Conservation (phyloP, 2,888 invertebrate species). For the Nesidiocoris tenuis region DNA sequence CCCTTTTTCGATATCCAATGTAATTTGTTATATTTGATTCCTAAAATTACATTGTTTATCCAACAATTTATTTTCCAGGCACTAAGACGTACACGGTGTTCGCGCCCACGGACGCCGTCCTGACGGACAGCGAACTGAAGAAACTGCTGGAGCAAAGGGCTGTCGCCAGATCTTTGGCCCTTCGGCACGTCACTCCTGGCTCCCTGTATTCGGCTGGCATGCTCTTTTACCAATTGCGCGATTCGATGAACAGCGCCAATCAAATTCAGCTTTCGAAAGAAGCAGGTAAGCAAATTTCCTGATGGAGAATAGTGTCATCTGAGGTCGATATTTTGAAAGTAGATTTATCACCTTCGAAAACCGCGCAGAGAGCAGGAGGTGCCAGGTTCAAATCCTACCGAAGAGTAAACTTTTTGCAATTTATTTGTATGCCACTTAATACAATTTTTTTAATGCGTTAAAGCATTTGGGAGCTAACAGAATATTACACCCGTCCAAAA, state of each 20-base stretch:
- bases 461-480: too few relatives aligned
- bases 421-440: too few relatives aligned
- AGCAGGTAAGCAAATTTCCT: conserved; percentile 61
- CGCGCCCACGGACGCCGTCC: conserved; percentile 80
- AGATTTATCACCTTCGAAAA: too few relatives aligned
- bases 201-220: conserved; percentile 83
- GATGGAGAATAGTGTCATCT: too few relatives aligned
- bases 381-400: too few relatives aligned
- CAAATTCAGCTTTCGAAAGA: conserved; percentile 79
- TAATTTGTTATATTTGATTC: conserved; percentile 45
- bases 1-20: not conserved
- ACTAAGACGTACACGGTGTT: conserved; percentile 82
- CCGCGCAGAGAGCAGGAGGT: too few relatives aligned
- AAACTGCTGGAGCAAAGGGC: conserved; percentile 63
- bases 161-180: conserved; percentile 69
- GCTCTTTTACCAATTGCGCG: conserved; percentile 81
- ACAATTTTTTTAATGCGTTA: too few relatives aligned
- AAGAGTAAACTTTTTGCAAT: too few relatives aligned
- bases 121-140: conserved; percentile 65
- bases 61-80: too few relatives aligned
- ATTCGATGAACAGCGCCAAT: conserved; percentile 72
- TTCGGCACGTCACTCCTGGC: conserved; percentile 73
- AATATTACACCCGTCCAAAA: too few relatives aligned
- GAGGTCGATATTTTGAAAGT: too few relatives aligned
- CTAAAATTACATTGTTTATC: too few relatives aligned